These are phyloP conservation scores for Martes martes DNA, from an alignment of 2,113 vertebrate species.

Conservation along the genomic window DNA sequence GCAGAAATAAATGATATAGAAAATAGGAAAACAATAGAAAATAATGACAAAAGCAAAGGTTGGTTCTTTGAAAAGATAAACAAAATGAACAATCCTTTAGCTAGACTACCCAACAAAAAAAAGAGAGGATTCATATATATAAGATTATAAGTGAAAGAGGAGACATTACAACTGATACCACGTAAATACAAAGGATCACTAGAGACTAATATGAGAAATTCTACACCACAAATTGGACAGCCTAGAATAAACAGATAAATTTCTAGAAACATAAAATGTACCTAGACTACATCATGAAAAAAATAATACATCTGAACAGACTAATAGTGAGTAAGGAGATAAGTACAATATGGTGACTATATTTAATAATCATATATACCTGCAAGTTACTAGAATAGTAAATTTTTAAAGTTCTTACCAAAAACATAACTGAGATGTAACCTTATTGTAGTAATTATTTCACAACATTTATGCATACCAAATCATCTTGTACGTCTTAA, in stretches of 20 bases:
- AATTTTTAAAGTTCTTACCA: background rate
- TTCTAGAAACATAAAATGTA: background rate
- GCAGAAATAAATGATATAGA: background rate
- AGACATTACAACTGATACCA: background rate
- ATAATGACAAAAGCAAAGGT: background rate
- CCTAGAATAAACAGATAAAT: background rate
- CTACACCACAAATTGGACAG: background rate
- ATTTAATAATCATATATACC: background rate
- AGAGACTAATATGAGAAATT: background rate
- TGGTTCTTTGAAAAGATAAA: background rate
- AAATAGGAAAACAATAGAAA: background rate
- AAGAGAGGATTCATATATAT: background rate
- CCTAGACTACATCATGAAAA: background rate
- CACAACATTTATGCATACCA: background rate
- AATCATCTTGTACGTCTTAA: background rate
- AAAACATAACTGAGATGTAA: background rate
- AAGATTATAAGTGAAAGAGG: background rate
- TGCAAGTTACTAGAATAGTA: background rate
- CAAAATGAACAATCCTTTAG: background rate
- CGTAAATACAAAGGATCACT: background rate
- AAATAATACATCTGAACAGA: background rate
- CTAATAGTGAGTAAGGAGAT: background rate
- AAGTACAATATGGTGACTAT: background rate
- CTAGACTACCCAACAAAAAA: background rate
- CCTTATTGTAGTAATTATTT: background rate